Evolutionary conservation across 2,888 invertebrate species (phyloP).

Genomic region (Patella ulyssiponensis): DNA sequence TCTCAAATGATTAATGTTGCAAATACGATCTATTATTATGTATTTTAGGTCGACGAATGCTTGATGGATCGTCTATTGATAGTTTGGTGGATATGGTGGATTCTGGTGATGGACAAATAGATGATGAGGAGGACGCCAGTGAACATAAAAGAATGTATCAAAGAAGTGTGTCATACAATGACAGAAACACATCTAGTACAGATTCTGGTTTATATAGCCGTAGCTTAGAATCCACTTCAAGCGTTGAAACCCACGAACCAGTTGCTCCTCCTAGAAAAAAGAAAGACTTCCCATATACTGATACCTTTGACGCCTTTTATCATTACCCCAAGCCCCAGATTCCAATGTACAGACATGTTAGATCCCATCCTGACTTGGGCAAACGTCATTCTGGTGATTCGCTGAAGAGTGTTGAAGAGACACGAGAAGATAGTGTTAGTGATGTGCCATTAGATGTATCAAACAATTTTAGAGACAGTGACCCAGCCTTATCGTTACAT

Average conservation of each 20-base stretch:
- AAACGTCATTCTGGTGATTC: conserved; percentile 51
- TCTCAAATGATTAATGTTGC: too few relatives aligned
- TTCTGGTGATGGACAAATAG: background rate
- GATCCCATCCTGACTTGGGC: conserved; percentile 15
- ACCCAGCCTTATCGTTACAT: background rate
- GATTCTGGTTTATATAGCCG: conserved; percentile 34
- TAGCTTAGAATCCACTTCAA: conserved; percentile 43
- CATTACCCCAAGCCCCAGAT: background rate
- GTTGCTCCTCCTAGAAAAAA: conserved; percentile 50
- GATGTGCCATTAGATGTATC: conserved; percentile 31
- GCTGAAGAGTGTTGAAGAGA: conserved; percentile 54
- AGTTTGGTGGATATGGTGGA: conserved; percentile 75
- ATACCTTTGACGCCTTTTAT: conserved; percentile 15
- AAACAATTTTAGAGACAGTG: conserved; percentile 16
- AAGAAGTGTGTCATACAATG: conserved; percentile 43
- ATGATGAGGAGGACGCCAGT: background rate
- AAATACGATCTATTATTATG: conserved; percentile 4
- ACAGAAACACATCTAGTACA: conserved; percentile 33
- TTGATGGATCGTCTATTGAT: conserved; percentile 79
- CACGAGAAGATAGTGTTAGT: conserved; percentile 39
- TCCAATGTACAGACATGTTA: background rate
- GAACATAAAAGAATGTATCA: conserved; percentile 35
- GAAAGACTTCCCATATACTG: conserved; percentile 28
- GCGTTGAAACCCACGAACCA: conserved; percentile 40
- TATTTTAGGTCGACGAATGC: conserved; percentile 59